These are phyloP conservation scores for Ridgeia piscesae DNA, from an alignment of 1,140 invertebrate species.

Conservation along the genomic window DNA sequence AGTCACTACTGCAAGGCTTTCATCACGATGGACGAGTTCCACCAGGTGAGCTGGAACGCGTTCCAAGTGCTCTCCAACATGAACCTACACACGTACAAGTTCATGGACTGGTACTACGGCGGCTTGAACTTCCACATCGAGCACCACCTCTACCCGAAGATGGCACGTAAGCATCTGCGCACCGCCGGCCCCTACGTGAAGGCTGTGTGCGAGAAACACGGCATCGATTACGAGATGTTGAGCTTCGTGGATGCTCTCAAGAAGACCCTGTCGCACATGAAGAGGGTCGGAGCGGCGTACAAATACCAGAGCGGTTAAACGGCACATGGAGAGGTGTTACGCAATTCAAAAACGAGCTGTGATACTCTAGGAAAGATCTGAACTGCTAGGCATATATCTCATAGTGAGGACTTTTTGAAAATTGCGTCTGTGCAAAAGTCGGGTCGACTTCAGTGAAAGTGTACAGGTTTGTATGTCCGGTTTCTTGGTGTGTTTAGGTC, in stretches of 20 bases:
- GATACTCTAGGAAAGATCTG: not conserved
- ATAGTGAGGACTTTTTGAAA: not conserved
- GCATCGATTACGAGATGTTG: conserved; percentile 28
- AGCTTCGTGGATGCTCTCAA: conserved; percentile 24
- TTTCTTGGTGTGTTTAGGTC: not conserved
- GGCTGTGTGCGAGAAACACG: conserved; percentile 33
- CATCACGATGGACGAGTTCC: conserved; percentile 19
- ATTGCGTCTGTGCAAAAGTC: not conserved
- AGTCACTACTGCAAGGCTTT: conserved; percentile 27
- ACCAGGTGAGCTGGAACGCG: conserved; percentile 17
- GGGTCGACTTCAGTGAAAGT: not conserved
- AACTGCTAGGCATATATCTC: conserved; percentile 5
- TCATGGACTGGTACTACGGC: conserved; percentile 31
- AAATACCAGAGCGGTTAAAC: not conserved
- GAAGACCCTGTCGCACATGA: conserved; percentile 26
- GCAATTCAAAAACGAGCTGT: not conserved
- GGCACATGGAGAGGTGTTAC: not conserved
- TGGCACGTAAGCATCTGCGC: conserved; percentile 38
- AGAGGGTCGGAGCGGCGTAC: not conserved
- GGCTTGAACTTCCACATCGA: conserved; percentile 31
- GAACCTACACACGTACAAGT: conserved; percentile 19
- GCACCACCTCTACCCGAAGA: conserved; percentile 35
- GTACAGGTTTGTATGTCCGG: not conserved
- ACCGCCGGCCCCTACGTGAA: conserved; percentile 34
- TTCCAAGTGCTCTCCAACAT: conserved; percentile 27